phyloP scores from a whole-genome alignment of 1,140 invertebrate genomes.

The Drosophila lini region DNA sequence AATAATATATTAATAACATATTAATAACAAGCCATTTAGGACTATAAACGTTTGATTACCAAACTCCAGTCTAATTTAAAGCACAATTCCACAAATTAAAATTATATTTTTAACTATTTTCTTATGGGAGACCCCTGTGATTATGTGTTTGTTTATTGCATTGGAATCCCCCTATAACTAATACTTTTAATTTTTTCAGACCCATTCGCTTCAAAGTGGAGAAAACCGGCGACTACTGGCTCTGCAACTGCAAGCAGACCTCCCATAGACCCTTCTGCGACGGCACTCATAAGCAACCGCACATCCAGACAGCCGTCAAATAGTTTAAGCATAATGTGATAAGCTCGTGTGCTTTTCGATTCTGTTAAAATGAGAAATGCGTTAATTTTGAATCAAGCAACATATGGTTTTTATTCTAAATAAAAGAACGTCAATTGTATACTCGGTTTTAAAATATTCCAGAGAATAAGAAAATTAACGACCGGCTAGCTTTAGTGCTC shows the following conservation, averaged over 20 bases:
- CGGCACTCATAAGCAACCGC: constrained; percentile 93
- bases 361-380: constrained; percentile 48
- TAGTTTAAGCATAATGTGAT: constrained; percentile 34
- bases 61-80: too few species aligned
- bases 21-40: background rate
- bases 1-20: background rate
- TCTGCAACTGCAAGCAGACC: constrained; percentile 99
- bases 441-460: background rate
- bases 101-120: too few species aligned
- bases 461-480: too few species aligned
- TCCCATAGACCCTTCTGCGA: constrained; percentile 98
- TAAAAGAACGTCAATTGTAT: constrained; percentile 49
- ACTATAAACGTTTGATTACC: too few species aligned
- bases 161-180: background rate
- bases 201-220: constrained; percentile 94
- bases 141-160: background rate
- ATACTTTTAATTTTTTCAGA: constrained; percentile 84
- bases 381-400: constrained; percentile 73
- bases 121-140: too few species aligned
- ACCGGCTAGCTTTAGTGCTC: too few species aligned
- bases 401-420: constrained; percentile 65
- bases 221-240: constrained; percentile 97
- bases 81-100: too few species aligned
- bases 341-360: background rate
- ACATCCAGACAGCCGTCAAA: constrained; percentile 87